Base-by-base conservation (phyloP, 2,797 vertebrate genomes). In the Alosa sapidissima region DNA sequence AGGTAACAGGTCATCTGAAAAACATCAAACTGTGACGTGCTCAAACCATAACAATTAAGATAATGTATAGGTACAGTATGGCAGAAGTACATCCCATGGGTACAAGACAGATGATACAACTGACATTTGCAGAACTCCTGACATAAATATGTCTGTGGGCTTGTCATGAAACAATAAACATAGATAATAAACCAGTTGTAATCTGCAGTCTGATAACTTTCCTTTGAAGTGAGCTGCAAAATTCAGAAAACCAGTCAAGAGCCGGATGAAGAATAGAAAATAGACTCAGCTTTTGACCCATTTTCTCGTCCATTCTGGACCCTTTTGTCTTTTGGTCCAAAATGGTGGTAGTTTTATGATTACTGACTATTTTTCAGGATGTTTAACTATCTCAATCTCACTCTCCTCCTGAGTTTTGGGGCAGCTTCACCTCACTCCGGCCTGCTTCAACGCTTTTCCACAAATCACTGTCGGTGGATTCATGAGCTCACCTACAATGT, bases 1-100 rank as follows among this genome's bases (percentile, higher is more conserved):
- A 62, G n/a, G 58, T 24, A 78, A 78, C 72, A 78, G 41, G 72
- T 78, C 41, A 78, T 78, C 72, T 47, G 19, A 47, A 72, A 45
- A 78, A 72, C 28, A 8, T 21, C 33, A 41, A 45, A 14, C 16
- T 14, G 14, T 78, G 10, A 19, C 47, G 16, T 45, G 19, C 47
- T 47, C 16, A 19, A 47, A 78, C 21, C 41, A 62, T 62, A 78
- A 78, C 36, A 21, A 78, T 78, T 78, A 78, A 21, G 41, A 78
- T 21, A 19, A 19, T 72, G 36, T 72, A 72, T 11, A 41, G 33
- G 33, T 41, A n/a, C n/a, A n/a, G n/a, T n/a, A 3, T 47, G 41
- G 3, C 72, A 78, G 16, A 1, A 78, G 36, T 47, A 24, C 5
- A 65, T n/a, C n/a, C 7, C 2, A n/a, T 65, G 24, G 28, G 60